Evolutionary conservation across 2,113 vertebrate species (phyloP).

Genomic region (Ancistrus triradiatus): DNA sequence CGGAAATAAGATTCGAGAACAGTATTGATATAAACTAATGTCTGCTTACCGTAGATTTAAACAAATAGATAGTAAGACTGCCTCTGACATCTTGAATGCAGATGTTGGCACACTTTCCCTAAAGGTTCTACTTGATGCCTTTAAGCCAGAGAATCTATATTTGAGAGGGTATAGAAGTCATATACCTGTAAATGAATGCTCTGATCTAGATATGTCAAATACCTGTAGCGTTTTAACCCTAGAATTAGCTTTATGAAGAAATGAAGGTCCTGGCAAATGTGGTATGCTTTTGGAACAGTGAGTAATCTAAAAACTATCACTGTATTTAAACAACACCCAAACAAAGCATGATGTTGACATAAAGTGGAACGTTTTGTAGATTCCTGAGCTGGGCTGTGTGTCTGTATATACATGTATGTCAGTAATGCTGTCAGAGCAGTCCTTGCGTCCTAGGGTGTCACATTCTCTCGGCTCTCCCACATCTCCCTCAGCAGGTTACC

Average conservation of each 20-base stretch:
- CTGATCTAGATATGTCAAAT: conserved; percentile 5
- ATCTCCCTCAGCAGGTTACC: conserved; percentile 37
- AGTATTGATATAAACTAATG: too few species aligned
- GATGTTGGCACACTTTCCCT: conserved; percentile 5
- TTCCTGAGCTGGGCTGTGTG: conserved; percentile 21
- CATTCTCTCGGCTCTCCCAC: conserved; percentile 40
- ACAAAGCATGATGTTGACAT: background rate
- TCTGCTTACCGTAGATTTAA: background rate
- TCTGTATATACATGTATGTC: conserved; percentile 3
- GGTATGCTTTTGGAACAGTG: conserved; percentile 20
- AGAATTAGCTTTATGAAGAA: conserved; percentile 33
- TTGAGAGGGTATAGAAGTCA: too few species aligned
- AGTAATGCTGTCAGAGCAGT: conserved; percentile 46
- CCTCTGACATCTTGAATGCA: conserved; percentile 8
- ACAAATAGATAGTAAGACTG: background rate
- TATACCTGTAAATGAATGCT: background rate
- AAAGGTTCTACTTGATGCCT: background rate
- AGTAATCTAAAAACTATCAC: background rate
- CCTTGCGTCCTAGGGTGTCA: conserved; percentile 29
- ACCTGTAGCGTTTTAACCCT: background rate
- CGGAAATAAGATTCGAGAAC: too few species aligned
- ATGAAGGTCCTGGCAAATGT: background rate
- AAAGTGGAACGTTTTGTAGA: conserved; percentile 32
- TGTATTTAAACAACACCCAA: background rate
- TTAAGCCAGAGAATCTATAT: too few species aligned